These are phyloP conservation scores for Carcinoscorpius rotundicauda DNA, from an alignment of 1,140 invertebrate genomes.

Conservation along the genomic window DNA sequence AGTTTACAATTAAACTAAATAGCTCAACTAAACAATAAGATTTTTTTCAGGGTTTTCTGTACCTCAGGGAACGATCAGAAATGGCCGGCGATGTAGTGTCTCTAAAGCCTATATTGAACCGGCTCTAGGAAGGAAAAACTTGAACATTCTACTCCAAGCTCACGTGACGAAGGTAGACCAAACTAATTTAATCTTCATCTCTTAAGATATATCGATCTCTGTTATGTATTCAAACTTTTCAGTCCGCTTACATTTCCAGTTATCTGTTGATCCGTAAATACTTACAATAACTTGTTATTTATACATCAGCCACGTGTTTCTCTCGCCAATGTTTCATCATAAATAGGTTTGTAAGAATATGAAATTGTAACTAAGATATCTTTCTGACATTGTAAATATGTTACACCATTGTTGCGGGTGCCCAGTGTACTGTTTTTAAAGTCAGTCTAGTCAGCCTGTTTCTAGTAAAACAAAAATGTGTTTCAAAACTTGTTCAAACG, in stretches of 20 bases:
- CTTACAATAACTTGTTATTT: background rate
- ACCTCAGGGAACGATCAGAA: constrained; percentile 66
- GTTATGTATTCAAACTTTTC: background rate
- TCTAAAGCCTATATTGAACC: constrained; percentile 41
- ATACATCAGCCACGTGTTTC: background rate
- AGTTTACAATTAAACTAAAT: too few species aligned
- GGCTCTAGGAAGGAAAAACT: constrained; percentile 55
- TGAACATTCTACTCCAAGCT: constrained; percentile 71
- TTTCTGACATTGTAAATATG: too few species aligned
- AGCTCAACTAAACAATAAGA: too few species aligned
- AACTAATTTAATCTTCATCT: constrained; percentile 5
- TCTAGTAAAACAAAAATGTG: too few species aligned
- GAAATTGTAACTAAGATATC: too few species aligned
- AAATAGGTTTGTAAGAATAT: too few species aligned
- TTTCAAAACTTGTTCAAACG: background rate
- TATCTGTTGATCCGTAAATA: background rate
- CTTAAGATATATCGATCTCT: constrained; percentile 9
- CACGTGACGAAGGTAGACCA: constrained; percentile 56
- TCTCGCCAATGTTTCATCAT: too few species aligned
- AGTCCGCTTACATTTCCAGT: background rate
- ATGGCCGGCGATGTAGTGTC: constrained; percentile 58
- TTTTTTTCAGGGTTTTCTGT: constrained; percentile 49
- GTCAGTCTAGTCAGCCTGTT: too few species aligned
- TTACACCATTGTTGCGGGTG: too few species aligned
- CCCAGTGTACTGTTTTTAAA: too few species aligned